phyloP scores from a whole-genome alignment of 2,113 vertebrate genomes.

The Callocephalon fimbriatum region DNA sequence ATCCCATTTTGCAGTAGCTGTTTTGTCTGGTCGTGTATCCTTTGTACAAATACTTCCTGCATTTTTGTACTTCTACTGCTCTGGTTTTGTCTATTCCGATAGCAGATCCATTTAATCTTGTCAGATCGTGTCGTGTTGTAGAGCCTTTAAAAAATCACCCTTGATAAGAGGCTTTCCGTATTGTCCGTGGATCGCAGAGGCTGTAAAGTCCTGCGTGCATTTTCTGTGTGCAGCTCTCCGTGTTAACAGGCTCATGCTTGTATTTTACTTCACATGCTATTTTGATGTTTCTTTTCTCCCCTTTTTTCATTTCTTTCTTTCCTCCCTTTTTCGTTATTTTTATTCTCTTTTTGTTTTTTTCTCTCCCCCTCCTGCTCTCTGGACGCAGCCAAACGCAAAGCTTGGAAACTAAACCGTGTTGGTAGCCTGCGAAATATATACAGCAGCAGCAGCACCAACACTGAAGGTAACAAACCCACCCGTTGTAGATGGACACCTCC shows the following conservation, averaged over 20 bases:
- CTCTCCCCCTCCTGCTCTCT: conserved; percentile 82
- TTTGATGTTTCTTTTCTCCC: conserved; percentile 77
- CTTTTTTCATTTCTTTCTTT: conserved; percentile 47
- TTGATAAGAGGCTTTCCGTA: not conserved
- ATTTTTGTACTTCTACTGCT: not conserved
- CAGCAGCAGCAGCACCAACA: conserved; percentile 88
- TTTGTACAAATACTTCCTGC: not conserved
- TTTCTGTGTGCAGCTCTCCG: not conserved
- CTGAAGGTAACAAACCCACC: conserved; percentile 85
- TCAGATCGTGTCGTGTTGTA: not conserved
- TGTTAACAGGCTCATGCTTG: not conserved
- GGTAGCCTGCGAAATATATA: conserved; percentile 95
- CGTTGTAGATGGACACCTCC: not conserved
- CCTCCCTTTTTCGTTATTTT: conserved; percentile 57
- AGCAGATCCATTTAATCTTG: conserved; percentile 35
- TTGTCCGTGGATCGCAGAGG: not conserved
- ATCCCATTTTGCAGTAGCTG: not conserved
- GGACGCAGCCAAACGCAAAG: conserved; percentile 94
- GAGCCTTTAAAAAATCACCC: not conserved
- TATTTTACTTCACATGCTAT: conserved; percentile 69
- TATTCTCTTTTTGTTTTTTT: conserved; percentile 47
- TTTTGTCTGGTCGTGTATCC: not conserved
- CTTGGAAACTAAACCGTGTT: conserved; percentile 94
- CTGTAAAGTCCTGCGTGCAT: not conserved
- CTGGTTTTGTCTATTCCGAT: not conserved